Base-by-base conservation (phyloP, 2,113 vertebrate genomes). In the Lepus timidus region DNA sequence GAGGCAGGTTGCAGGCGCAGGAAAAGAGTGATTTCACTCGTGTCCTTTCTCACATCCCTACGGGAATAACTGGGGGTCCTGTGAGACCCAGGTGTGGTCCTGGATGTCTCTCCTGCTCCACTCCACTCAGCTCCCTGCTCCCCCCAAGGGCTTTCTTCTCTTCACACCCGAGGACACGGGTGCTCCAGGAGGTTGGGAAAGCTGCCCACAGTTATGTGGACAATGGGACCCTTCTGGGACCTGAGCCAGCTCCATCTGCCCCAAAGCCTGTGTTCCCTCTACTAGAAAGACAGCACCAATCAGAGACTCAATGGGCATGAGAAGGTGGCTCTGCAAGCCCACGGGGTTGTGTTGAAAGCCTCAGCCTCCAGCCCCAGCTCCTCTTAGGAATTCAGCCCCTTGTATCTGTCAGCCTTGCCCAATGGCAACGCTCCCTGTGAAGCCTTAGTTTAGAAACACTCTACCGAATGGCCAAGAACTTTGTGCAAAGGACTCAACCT, bases 201-300 rank as follows among this genome's bases (percentile, higher is more conserved):
- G 23, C 52, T 68, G 31, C 36, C 14, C 17, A 0, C 0, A 0
- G 1, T 49, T 36, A 11, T 52, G 13, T 16, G 2, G 64, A 65
- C 27, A 80, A 68, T 4, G 9, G 64, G 68, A 52, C 36, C 84
- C 61, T 20, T 61, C 31, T 85, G 76, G 51, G 39, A 58, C 61
- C 55, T 22, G 33, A 92, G n/a, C 39, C 55, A 39, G 2, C 6
- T 25, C 68, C 67, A 0, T 49, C 52, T 76, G 27, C 67, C 58
- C 67, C 71, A 79, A 25, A 84, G 76, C 71, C 25, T 13, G 16
- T 3, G 12, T 80, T 71, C 39, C 58, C 29, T 33, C 55, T 81
- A 16, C 17, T 55, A 44, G 33, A 36, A 36, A 44, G 2, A 52
- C 65, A 51, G 75, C 62, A 19, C 11, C 67, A 25, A 12, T 58